Conservation (phyloP, 2,113 vertebrate genomes). For the Bujurquina vittata region DNA sequence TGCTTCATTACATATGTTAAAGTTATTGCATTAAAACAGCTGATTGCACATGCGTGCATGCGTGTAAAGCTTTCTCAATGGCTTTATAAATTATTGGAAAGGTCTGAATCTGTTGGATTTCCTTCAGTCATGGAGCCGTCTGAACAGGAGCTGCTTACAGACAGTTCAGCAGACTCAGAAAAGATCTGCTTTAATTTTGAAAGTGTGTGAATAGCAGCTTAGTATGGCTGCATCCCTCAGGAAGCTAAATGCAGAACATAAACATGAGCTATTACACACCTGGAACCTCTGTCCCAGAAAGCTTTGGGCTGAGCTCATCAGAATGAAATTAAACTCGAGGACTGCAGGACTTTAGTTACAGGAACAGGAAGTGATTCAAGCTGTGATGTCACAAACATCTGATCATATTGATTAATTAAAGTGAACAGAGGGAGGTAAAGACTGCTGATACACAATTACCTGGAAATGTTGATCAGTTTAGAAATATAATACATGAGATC, state of each 20-base stretch:
- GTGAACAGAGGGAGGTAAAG: not conserved
- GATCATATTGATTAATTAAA: not conserved
- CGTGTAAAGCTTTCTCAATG: not conserved
- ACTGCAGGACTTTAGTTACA: not conserved
- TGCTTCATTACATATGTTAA: too few relatives aligned
- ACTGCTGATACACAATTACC: not conserved
- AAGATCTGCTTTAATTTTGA: not conserved
- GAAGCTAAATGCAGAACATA: not conserved
- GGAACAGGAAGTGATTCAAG: not conserved
- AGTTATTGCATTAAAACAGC: too few relatives aligned
- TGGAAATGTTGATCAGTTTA: not conserved
- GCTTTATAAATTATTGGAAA: not conserved
- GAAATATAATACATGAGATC: not conserved
- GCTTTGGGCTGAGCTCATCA: not conserved
- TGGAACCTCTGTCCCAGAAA: not conserved
- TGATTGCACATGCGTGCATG: too few relatives aligned
- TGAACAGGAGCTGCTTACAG: not conserved
- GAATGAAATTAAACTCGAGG: not conserved
- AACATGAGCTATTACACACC: not conserved
- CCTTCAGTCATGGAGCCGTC: too few relatives aligned
- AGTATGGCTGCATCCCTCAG: not conserved
- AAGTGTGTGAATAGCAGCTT: not conserved
- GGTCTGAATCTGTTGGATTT: too few relatives aligned
- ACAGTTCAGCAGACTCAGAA: not conserved
- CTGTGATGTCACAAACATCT: not conserved